Evolutionary conservation across 2,113 vertebrate species (phyloP).

Genomic region (Cheilinus undulatus): DNA sequence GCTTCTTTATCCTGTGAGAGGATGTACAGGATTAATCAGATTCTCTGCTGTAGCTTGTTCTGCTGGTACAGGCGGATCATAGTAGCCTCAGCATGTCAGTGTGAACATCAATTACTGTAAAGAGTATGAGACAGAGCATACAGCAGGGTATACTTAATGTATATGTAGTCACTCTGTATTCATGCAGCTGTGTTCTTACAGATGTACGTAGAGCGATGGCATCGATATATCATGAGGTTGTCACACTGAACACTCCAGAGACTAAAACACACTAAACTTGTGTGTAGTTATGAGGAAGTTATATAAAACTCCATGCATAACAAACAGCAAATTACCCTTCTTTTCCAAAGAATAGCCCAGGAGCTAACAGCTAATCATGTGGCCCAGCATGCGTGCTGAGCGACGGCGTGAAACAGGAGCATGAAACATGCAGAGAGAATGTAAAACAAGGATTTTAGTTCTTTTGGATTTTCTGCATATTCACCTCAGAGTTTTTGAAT

Average conservation of each 20-base stretch:
- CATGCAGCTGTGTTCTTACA: neutral
- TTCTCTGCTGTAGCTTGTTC: neutral
- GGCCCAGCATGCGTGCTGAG: neutral
- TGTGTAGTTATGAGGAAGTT: neutral
- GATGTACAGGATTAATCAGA: too few species aligned
- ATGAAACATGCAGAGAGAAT: constrained; percentile 40
- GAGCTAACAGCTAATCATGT: constrained; percentile 11
- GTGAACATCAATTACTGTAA: neutral
- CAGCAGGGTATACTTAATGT: neutral
- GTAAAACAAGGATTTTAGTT: constrained; percentile 29
- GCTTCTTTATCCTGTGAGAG: too few species aligned
- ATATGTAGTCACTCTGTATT: neutral
- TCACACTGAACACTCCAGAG: constrained; percentile 7
- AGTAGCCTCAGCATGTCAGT: neutral
- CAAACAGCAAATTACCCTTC: neutral
- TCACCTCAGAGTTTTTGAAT: constrained; percentile 6
- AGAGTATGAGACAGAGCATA: neutral
- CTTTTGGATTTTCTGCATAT: constrained; percentile 19
- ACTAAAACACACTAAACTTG: neutral
- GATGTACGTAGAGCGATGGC: neutral
- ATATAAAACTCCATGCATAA: neutral
- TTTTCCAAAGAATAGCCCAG: neutral
- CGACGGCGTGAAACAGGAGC: constrained; percentile 2
- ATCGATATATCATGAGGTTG: neutral
- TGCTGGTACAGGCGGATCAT: neutral